Conservation (phyloP, 2,113 vertebrate species). For the Tragelaphus scriptus region DNA sequence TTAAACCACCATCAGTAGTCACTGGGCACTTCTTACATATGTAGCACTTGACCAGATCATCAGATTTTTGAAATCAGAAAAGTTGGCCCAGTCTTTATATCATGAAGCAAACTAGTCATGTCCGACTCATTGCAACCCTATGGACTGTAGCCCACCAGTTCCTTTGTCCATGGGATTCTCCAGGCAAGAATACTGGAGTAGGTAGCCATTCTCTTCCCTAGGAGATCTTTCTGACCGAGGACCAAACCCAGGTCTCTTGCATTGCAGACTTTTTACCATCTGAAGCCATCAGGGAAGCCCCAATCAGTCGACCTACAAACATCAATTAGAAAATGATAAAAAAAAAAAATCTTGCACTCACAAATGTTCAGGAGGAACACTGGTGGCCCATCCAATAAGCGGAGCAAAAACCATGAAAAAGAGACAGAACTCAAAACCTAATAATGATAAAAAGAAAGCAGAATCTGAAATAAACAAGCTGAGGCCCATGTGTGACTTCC, state of each 20-base stretch:
- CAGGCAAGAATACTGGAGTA: not conserved
- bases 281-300: not conserved
- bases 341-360: not conserved
- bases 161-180: not conserved
- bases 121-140: not conserved
- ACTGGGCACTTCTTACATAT: accelerated
- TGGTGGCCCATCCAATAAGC: accelerated
- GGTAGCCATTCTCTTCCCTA: not conserved
- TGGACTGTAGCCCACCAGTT: not conserved
- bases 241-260: not conserved
- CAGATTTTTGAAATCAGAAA: not conserved
- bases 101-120: not conserved
- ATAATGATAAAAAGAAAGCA: not conserved
- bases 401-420: not conserved
- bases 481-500: accelerated
- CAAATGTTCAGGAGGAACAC: not conserved
- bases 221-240: not conserved
- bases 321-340: not conserved
- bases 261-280: not conserved
- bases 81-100: not conserved
- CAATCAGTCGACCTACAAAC: not conserved
- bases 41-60: not conserved
- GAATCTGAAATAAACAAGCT: not conserved
- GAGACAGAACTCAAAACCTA: too few relatives aligned
- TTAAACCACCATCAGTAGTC: not conserved